phyloP scores from a whole-genome alignment of 35 echinoderm and acorn worm genomes.

The Diadema setosum region DNA sequence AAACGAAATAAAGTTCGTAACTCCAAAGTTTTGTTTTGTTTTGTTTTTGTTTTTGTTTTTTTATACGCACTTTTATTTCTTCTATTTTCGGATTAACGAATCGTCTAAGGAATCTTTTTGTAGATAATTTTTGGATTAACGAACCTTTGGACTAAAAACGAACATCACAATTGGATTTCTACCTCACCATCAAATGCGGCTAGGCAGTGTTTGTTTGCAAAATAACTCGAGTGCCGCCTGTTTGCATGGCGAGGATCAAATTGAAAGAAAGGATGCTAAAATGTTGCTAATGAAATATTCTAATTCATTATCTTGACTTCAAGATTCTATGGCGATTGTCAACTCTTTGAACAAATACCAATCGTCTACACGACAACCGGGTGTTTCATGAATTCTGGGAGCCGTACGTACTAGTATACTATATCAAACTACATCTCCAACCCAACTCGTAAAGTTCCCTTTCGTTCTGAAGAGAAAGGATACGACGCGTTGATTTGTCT shows the following conservation, averaged over 20 bases:
- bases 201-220: too few relatives aligned
- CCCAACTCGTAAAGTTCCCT: neutral
- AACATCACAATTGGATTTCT: too few relatives aligned
- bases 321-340: neutral
- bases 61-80: too few relatives aligned
- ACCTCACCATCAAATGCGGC: too few relatives aligned
- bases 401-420: neutral
- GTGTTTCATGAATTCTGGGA: neutral
- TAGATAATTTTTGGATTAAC: too few relatives aligned
- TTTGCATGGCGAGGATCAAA: too few relatives aligned
- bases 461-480: slow-evolving; percentile 21
- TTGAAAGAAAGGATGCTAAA: neutral
- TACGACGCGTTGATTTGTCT: slow-evolving; percentile 79
- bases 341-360: neutral
- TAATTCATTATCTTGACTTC: neutral
- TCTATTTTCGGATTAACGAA: too few relatives aligned
- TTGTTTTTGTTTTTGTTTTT: neutral
- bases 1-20: neutral
- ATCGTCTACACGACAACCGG: neutral
- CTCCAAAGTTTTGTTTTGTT: neutral
- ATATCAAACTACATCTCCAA: neutral
- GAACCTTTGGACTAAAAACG: too few relatives aligned
- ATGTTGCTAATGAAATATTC: neutral
- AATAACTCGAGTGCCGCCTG: too few relatives aligned
- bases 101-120: too few relatives aligned